Base-by-base conservation (phyloP, 2,888 invertebrate genomes). In the Cremastobaeus sp. region DNA sequence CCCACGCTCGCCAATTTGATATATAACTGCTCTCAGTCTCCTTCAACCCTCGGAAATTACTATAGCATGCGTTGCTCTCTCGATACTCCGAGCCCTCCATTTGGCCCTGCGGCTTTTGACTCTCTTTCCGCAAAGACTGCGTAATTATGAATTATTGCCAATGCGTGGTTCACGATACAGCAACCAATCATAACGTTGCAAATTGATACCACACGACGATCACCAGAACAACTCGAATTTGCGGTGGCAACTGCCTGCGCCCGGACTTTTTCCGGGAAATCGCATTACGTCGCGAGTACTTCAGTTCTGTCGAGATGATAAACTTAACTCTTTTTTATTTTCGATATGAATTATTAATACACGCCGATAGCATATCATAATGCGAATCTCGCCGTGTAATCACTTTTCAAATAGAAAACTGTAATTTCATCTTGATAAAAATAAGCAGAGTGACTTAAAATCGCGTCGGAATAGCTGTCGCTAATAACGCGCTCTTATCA, bases 1-100 rank as follows among this genome's bases (percentile, higher is more conserved):
- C 69, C 60, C 45, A 52, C 52, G 52, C 69, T 69, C 14, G 39
- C 45, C 52, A 54, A 52, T 54, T 60, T 69, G 57, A 68, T 60
- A 45, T 69, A 69, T 65, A 57, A 66, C 52, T 54, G 45, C 54
- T 60, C 35, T 50, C 21, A 45, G 20, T 59, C 60, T 60, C 69
- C 60, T 52, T 69, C 54, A 60, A 54, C 69, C 60, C 60, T 60
- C 32, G 45, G 54, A 69, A 60, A 69, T 69, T 60, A 69, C 69
- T 37, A n/a, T n/a, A 43, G 47, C 47, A 48, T 41, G 20, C 34
- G 32, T 52, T 50, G 17, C 64, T 35, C 52, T 28, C 11, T 9
- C 35, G 41, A 50, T 48, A 48, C 34, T 41, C 28, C 37, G 20
- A 47, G 66, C 34, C 15, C 34, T 12, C 41, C 30, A n/a, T 32